Evolutionary conservation across 1,140 invertebrate genomes (phyloP).

Genomic region (Anoplolepis gracilipes): DNA sequence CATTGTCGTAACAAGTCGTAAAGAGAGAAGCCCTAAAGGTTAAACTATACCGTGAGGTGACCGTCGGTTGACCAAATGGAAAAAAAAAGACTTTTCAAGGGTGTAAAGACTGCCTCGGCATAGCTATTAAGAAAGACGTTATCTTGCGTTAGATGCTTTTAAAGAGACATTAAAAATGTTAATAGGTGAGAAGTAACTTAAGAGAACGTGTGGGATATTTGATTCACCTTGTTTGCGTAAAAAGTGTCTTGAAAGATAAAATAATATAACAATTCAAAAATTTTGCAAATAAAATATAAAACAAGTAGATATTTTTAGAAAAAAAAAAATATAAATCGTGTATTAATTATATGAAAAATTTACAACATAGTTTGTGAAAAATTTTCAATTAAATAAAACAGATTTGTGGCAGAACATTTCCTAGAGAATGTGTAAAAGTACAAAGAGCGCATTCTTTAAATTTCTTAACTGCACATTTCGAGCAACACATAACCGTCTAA

Average conservation of each 20-base stretch:
- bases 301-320: neutral
- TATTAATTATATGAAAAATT: neutral
- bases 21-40: constrained; percentile 47
- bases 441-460: constrained; percentile 4
- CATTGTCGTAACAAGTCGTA: constrained; percentile 63
- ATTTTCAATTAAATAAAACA: constrained; percentile 20
- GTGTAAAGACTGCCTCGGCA: neutral
- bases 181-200: neutral
- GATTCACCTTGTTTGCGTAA: neutral
- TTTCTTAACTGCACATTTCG: constrained; percentile 40
- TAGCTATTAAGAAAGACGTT: constrained; percentile 23
- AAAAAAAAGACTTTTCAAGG: constrained; percentile 23
- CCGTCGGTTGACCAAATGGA: neutral
- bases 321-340: neutral
- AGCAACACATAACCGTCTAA: constrained; percentile 1
- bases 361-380: neutral
- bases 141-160: constrained; percentile 14
- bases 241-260: neutral
- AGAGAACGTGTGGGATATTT: neutral
- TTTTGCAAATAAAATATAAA: neutral
- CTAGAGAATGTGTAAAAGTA: neutral
- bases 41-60: constrained; percentile 46
- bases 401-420: neutral
- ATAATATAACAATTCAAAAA: neutral
- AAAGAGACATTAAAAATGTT: constrained; percentile 29